These are phyloP conservation scores for Thunnus maccoyii DNA, from an alignment of 2,113 vertebrate genomes.

Conservation along the genomic window DNA sequence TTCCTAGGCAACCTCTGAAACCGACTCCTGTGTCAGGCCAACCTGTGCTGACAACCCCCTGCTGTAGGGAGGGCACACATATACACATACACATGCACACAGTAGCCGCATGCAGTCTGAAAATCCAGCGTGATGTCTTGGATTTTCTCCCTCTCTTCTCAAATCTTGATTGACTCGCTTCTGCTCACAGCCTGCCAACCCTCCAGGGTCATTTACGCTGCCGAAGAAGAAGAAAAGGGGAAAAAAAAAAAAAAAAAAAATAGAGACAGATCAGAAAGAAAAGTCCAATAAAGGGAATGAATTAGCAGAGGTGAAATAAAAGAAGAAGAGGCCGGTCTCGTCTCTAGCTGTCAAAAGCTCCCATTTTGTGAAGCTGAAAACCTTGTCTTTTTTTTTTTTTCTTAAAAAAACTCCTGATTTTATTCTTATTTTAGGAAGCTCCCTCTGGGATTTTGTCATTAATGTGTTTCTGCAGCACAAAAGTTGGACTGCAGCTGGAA, in stretches of 20 bases:
- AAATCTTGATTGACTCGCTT: conserved; percentile 73
- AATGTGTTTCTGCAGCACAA: conserved; percentile 49
- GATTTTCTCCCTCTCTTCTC: conserved; percentile 64
- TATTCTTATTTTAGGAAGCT: conserved; percentile 38
- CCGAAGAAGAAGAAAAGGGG: conserved; percentile 30
- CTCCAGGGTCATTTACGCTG: conserved; percentile 68
- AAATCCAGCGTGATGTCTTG: conserved; percentile 54
- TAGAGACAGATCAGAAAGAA: conserved; percentile 60
- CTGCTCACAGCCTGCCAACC: conserved; percentile 67
- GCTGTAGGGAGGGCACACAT: conserved; percentile 14
- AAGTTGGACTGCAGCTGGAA: conserved; percentile 38
- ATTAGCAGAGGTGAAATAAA: conserved; percentile 63
- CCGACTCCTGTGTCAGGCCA: conserved; percentile 70
- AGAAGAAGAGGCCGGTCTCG: conserved; percentile 39
- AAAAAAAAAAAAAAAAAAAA: conserved; percentile 19
- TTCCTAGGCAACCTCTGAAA: conserved; percentile 77
- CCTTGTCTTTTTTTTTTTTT: neutral
- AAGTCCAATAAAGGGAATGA: conserved; percentile 62
- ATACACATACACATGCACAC: neutral
- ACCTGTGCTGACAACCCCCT: conserved; percentile 76
- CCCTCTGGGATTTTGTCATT: conserved; percentile 59
- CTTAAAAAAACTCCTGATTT: conserved; percentile 8
- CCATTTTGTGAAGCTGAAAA: conserved; percentile 49
- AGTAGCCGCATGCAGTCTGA: conserved; percentile 5
- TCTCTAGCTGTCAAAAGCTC: conserved; percentile 63